Evolutionary conservation across 2,888 invertebrate species (phyloP).

Genomic region (Zeuzera pyrina): DNA sequence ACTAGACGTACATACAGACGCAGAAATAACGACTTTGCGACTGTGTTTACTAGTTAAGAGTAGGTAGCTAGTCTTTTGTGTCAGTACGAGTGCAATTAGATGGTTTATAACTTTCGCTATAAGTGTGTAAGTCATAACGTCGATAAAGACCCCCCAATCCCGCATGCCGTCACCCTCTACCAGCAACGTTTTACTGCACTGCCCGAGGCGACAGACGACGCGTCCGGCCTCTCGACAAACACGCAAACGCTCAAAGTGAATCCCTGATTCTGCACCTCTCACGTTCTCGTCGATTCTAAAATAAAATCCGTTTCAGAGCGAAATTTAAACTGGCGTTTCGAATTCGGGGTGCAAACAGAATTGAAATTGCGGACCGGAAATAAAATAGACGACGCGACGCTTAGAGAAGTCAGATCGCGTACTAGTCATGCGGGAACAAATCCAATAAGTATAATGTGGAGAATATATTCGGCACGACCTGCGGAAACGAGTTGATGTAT

Average conservation of each 20-base stretch:
- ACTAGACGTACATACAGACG: too few species aligned
- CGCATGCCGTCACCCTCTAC: background rate
- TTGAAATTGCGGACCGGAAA: conserved; percentile 25
- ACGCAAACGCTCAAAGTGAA: conserved; percentile 33
- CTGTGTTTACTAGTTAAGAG: too few species aligned
- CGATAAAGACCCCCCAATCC: background rate
- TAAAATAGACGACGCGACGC: conserved; percentile 12
- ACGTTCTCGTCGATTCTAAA: conserved; percentile 33
- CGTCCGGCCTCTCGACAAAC: conserved; percentile 21
- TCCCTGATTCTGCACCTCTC: conserved; percentile 43
- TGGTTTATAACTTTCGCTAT: too few species aligned
- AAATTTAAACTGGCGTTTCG: conserved; percentile 17
- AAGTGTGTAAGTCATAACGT: too few species aligned
- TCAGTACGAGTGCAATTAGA: too few species aligned
- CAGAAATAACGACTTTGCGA: too few species aligned
- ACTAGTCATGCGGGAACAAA: background rate
- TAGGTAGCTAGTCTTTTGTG: too few species aligned
- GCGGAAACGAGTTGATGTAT: background rate
- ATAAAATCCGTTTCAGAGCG: conserved; percentile 35
- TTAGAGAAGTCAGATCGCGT: conserved; percentile 1
- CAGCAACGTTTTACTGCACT: background rate
- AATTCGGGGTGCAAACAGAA: conserved; percentile 27
- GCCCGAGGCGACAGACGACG: too few species aligned
- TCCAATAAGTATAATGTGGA: background rate
- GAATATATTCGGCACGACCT: background rate